These are phyloP conservation scores for Corticium candelabrum DNA, from an alignment of 37 sponge, comb jelly and placozoan genomes.

Conservation along the genomic window DNA sequence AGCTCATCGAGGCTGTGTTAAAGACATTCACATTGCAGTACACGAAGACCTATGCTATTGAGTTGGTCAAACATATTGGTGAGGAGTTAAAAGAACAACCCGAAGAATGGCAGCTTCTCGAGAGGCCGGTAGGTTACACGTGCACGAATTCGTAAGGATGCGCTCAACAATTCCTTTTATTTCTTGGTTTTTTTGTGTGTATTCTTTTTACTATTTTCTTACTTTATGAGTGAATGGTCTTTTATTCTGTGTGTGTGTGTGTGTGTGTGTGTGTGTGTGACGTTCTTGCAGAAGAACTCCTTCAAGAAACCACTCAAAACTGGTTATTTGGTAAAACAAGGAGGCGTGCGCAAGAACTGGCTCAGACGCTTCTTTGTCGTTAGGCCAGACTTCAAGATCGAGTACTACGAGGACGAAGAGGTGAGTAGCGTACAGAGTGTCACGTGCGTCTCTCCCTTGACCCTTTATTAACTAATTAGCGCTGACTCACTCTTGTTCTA, in stretches of 20 bases:
- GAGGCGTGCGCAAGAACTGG: conserved; percentile 15
- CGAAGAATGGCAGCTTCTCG: not conserved
- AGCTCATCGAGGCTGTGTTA: conserved; percentile 10
- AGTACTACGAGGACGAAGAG: conserved; percentile 8
- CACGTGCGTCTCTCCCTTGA: too few relatives aligned
- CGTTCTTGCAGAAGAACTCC: not conserved
- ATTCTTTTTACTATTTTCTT: not conserved
- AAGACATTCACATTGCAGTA: not conserved
- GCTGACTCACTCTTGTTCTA: not conserved
- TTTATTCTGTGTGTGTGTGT: too few relatives aligned
- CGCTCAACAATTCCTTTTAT: not conserved
- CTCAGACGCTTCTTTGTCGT: conserved; percentile 12
- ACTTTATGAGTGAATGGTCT: not conserved
- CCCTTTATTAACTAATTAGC: too few relatives aligned
- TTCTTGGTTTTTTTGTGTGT: not conserved
- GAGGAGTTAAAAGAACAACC: not conserved
- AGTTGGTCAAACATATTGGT: not conserved
- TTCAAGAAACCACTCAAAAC: conserved; percentile 1
- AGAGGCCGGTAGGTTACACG: too few relatives aligned
- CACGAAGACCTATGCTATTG: conserved; percentile 2
- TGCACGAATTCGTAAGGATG: too few relatives aligned
- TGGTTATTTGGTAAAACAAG: conserved; percentile 3
- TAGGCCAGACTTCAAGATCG: conserved; percentile 8
- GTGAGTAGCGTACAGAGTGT: not conserved
- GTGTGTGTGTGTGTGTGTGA: not conserved